These are phyloP conservation scores for Arctopsyche grandis DNA, from an alignment of 1,140 invertebrate species.

Conservation along the genomic window DNA sequence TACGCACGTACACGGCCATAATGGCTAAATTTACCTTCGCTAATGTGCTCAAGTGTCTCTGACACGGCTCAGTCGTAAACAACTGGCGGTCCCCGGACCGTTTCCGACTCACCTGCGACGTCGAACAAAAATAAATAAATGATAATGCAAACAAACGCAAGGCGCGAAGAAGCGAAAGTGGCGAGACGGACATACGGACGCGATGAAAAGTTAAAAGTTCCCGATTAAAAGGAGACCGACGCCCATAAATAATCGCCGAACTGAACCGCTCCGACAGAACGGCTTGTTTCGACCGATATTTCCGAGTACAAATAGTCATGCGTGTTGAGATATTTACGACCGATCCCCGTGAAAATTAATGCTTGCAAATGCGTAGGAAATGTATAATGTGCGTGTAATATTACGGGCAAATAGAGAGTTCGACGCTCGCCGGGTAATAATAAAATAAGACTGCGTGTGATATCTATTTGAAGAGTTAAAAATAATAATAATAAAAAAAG, in stretches of 20 bases:
- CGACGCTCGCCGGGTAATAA: too few relatives aligned
- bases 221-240: constrained; percentile 12
- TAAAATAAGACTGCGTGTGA: too few relatives aligned
- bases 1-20: constrained; percentile 37
- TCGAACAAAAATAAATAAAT: not conserved
- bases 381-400: too few relatives aligned
- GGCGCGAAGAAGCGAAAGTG: not conserved
- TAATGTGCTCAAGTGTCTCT: constrained; percentile 25
- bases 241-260: not conserved
- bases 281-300: constrained; percentile 8
- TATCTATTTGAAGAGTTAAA: too few relatives aligned
- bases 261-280: not conserved
- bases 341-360: not conserved
- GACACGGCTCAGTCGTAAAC: not conserved
- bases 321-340: not conserved
- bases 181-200: not conserved
- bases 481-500: too few relatives aligned
- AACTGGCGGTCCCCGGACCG: not conserved
- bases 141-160: too few relatives aligned
- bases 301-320: not conserved
- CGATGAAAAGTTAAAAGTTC: constrained; percentile 10
- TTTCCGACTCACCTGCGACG: not conserved
- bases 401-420: too few relatives aligned
- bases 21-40: constrained; percentile 44
- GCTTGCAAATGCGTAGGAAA: too few relatives aligned